A percentile compares a stretch with the other conserved stretches of the same genome.
Evolutionary conservation across 2,797 vertebrate species (phyloP).

Genomic region (Sciurus vulgaris): DNA sequence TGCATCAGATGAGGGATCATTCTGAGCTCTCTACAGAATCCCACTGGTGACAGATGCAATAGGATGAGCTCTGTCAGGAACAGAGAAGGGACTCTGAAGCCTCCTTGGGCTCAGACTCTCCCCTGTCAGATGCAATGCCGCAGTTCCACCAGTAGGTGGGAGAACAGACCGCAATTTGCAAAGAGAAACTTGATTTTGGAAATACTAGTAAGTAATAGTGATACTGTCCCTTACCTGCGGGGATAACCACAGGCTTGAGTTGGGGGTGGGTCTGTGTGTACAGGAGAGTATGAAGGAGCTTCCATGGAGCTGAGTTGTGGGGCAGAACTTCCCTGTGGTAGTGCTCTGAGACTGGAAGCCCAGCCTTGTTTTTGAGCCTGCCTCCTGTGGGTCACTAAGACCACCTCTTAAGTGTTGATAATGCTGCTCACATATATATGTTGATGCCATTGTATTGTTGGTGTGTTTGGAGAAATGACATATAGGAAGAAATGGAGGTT

Average conservation of each 20-base stretch:
- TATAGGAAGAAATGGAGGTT: too few species aligned
- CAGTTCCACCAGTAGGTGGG: neutral
- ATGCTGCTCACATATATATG: fast-evolving
- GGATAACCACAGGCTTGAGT: neutral
- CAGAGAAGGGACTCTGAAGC: neutral
- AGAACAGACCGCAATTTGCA: neutral
- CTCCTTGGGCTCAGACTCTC: too few species aligned
- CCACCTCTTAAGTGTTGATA: neutral
- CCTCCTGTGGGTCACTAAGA: fast-evolving
- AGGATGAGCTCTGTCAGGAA: neutral
- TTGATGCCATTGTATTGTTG: neutral
- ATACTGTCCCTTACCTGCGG: too few species aligned
- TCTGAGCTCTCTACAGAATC: neutral
- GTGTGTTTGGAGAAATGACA: neutral
- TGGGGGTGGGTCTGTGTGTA: neutral
- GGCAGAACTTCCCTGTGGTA: too few species aligned
- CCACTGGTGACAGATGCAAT: neutral
- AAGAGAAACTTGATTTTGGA: neutral
- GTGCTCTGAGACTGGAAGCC: neutral
- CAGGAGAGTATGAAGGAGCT: neutral
- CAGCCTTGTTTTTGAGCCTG: neutral
- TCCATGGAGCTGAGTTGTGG: neutral
- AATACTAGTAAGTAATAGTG: neutral
- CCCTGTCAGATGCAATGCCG: neutral
- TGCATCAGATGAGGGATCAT: neutral